Evolutionary conservation across 2,113 vertebrate species (phyloP).

Genomic region (Epinephelus cyanopodus): DNA sequence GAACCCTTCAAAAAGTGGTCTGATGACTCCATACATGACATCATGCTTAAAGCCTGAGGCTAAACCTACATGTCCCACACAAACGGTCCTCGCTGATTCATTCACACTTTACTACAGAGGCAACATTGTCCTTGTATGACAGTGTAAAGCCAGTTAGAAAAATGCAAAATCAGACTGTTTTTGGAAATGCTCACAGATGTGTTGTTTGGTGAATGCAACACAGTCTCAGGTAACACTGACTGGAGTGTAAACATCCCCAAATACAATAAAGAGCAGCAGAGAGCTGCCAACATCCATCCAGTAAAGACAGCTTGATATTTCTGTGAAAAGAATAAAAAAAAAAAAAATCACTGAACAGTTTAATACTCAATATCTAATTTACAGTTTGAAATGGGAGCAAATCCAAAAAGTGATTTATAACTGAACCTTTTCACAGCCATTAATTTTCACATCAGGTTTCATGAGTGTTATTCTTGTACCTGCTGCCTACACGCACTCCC

Average conservation of each 20-base stretch:
- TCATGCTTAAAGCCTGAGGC: too few relatives aligned
- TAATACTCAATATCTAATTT: background rate
- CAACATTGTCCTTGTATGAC: too few relatives aligned
- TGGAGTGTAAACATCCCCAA: background rate
- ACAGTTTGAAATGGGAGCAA: background rate
- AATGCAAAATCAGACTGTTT: background rate
- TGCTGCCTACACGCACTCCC: slow-evolving; percentile 16
- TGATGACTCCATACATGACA: too few relatives aligned
- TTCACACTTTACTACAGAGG: background rate
- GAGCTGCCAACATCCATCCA: background rate
- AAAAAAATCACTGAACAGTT: background rate
- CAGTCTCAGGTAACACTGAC: background rate
- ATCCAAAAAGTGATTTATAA: slow-evolving; percentile 12
- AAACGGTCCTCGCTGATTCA: too few relatives aligned
- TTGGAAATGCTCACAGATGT: background rate
- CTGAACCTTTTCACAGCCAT: slow-evolving; percentile 1
- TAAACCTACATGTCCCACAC: too few relatives aligned
- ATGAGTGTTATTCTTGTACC: slow-evolving; percentile 33
- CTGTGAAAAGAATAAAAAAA: background rate
- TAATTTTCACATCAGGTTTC: slow-evolving; percentile 24
- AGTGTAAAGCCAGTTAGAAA: background rate
- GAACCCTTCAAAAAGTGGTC: too few relatives aligned
- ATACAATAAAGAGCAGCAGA: background rate
- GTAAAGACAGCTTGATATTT: background rate
- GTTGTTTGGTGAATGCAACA: background rate